Percentiles rank a stretch among this genome's conserved stretches.
phyloP scores from a whole-genome alignment of 2,113 vertebrate genomes.

The Gadus macrocephalus region DNA sequence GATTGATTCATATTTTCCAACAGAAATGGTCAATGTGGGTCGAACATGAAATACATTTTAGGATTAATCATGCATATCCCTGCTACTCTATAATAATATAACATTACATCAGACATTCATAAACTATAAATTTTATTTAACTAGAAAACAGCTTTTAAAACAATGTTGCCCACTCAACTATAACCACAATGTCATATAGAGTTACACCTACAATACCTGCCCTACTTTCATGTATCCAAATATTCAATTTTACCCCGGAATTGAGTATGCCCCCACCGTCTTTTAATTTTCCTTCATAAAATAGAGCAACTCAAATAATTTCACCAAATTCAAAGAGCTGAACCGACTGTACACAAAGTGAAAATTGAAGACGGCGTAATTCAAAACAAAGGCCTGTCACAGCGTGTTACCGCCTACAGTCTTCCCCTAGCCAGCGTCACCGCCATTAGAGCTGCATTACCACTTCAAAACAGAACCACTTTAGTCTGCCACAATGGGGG shows the following conservation, averaged over 20 bases:
- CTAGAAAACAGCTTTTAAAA: neutral
- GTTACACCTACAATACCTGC: slow-evolving; percentile 19
- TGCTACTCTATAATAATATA: no score
- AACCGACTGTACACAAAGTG: slow-evolving; percentile 48
- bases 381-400: slow-evolving; percentile 61
- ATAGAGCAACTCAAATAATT: slow-evolving; percentile 32
- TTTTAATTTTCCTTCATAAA: slow-evolving; percentile 23
- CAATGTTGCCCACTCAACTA: neutral
- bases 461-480: slow-evolving; percentile 68
- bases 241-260: slow-evolving; percentile 6
- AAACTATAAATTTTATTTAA: no score
- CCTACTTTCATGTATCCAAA: slow-evolving; percentile 9
- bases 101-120: no score
- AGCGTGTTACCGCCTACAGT: slow-evolving; percentile 54
- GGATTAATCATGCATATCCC: no score
- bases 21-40: no score
- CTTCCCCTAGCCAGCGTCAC: slow-evolving; percentile 59
- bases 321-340: slow-evolving; percentile 33
- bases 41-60: no score
- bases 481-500: slow-evolving; percentile 39
- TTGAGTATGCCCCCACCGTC: slow-evolving; percentile 19
- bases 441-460: slow-evolving; percentile 63
- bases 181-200: slow-evolving; percentile 5
- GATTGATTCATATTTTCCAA: no score
- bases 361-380: slow-evolving; percentile 39